Evolutionary conservation across 2,888 invertebrate genomes (phyloP), one percentile per base, ranked within the genome.

Genomic region (Zelleria hepariella): DNA sequence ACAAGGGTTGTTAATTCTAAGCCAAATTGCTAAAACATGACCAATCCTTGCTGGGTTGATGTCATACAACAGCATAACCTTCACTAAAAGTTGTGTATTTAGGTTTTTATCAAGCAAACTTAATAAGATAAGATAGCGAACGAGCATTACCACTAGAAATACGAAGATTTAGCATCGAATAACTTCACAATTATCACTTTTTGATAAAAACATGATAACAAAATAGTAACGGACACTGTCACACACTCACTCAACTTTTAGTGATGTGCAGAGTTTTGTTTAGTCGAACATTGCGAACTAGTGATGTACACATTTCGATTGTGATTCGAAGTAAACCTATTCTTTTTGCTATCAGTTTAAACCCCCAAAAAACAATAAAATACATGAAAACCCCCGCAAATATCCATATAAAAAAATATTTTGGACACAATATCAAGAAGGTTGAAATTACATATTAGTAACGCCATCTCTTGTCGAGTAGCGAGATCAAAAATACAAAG

Each of bases 161-260:
- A 70, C 68, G 74, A 73, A 74, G 75, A 79, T 82, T 80, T 78
- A 77, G 70, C 72, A 74, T 75, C 73, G 81, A 75, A 79, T 71
- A 80, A 79, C 69, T 74, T 73, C 77, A 78, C 76, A 82, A 82
- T 79, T 83, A 85, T 80, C 79, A 83, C 79, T 82, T 80, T 85
- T 83, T 77, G 86, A 85, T 88, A 87, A 88, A 88, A 87, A 88
- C 87, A 87, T 83, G 80, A 85, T 77, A 82, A 78, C 79, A 85
- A 83, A 78, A 80, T 78, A 80, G 75, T 73, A 78, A 64, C 70
- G 71, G 59, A 52, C 23, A 58, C 49, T 56, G 32, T 48, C 58
- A 56, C 58, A 60, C 58, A 57, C 56, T 58, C 53, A 57, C 57
- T 47, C 26, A 68, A 65, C 69, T 67, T 74, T 72, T 83, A 84